A percentile compares a stretch with the other conserved stretches of the same genome.
These are phyloP conservation scores for Oryzias woworae DNA, from an alignment of 2,113 vertebrate genomes.

Conservation along the genomic window DNA sequence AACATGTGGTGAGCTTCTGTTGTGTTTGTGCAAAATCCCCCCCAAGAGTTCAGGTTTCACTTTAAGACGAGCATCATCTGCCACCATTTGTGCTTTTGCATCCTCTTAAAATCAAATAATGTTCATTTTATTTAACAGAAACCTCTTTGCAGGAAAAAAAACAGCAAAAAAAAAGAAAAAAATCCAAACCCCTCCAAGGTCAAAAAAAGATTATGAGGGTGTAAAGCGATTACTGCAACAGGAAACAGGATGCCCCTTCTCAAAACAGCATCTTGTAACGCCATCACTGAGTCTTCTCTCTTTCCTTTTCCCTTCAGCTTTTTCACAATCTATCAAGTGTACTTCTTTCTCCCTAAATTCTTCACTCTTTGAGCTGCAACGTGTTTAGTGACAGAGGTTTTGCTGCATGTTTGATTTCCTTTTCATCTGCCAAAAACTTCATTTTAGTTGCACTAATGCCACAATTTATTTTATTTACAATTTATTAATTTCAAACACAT, in stretches of 20 bases:
- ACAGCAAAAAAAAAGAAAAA: background rate
- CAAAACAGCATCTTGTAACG: constrained; percentile 65
- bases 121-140: no score
- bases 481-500: background rate
- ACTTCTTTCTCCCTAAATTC: constrained; percentile 62
- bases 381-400: constrained; percentile 56
- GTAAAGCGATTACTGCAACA: constrained; percentile 61
- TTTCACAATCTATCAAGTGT: constrained; percentile 67
- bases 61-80: background rate
- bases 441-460: no score
- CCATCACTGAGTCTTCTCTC: constrained; percentile 56
- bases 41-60: constrained; percentile 2
- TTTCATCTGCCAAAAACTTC: constrained; percentile 8
- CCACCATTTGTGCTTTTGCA: background rate
- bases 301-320: constrained; percentile 59
- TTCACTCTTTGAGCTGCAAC: constrained; percentile 63
- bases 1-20: constrained; percentile 3
- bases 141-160: background rate
- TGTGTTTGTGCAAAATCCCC: constrained; percentile 1
- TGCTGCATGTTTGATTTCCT: constrained; percentile 44
- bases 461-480: background rate
- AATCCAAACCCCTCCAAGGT: constrained; percentile 40
- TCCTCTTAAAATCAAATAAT: no score
- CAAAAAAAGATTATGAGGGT: constrained; percentile 53
- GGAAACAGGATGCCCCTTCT: constrained; percentile 67